A percentile compares a stretch with the other conserved stretches of the same genome.
Conservation (phyloP, 1,140 invertebrate genomes). For the Holcopasites calliopsidis region DNA sequence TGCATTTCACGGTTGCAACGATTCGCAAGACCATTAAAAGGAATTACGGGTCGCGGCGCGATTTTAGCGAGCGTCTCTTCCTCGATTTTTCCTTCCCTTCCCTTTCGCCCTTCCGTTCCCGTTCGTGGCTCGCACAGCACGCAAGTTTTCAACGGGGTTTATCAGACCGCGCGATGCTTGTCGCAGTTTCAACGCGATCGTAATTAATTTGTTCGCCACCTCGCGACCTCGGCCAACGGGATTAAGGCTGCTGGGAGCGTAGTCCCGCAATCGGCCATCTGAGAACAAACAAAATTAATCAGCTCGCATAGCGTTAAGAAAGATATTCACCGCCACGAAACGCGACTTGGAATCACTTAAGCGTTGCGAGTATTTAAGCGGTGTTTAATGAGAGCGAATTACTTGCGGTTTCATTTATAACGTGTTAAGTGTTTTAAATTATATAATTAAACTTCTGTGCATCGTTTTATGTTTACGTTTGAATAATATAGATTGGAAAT, state of each 20-base stretch:
- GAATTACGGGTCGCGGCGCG: not conserved
- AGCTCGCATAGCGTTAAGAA: not conserved
- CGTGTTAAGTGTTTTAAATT: no score
- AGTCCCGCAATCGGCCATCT: not conserved
- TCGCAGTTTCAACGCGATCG: conserved; percentile 30
- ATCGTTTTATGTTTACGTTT: no score
- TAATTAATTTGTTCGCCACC: conserved; percentile 36
- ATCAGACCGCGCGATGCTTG: conserved; percentile 8
- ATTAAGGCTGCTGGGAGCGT: not conserved
- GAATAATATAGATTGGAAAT: no score
- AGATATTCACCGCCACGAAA: not conserved
- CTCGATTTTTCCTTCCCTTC: not conserved
- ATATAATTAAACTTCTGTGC: no score
- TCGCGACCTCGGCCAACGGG: not conserved
- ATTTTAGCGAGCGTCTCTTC: not conserved
- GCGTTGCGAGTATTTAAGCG: no score
- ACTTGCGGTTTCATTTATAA: no score
- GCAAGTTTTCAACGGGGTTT: conserved; percentile 1
- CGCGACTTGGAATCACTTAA: no score
- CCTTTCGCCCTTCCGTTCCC: not conserved
- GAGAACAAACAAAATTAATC: not conserved
- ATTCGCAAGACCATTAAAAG: conserved; percentile 3
- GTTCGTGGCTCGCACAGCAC: not conserved
- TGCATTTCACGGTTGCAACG: conserved; percentile 1
- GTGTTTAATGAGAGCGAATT: no score